These are phyloP conservation scores for Morpho deidamia DNA, from an alignment of 2,888 invertebrate genomes.

Conservation along the genomic window DNA sequence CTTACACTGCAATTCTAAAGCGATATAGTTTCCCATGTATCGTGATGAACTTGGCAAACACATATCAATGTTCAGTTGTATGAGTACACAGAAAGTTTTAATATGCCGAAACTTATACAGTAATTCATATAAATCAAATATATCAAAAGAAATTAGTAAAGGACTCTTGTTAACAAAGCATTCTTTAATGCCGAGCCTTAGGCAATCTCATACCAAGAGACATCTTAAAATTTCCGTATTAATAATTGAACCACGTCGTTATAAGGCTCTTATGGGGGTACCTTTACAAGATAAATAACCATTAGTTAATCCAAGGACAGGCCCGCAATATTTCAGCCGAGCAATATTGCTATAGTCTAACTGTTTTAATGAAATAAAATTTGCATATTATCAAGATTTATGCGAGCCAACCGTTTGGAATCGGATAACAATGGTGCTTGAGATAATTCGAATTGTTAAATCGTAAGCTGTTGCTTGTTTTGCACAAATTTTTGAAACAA, in stretches of 20 bases:
- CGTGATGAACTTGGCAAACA: no score
- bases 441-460: constrained; percentile 37
- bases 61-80: no score
- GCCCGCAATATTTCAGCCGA: constrained; percentile 61
- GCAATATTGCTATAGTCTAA: constrained; percentile 70
- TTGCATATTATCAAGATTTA: constrained; percentile 76
- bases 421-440: constrained; percentile 63
- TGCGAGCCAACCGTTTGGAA: constrained; percentile 44
- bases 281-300: constrained; percentile 75
- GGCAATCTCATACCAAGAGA: constrained; percentile 10
- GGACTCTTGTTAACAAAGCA: neutral
- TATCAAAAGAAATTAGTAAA: neutral
- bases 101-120: neutral
- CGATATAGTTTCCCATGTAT: no score
- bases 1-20: no score
- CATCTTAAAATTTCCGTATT: constrained; percentile 32
- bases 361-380: constrained; percentile 77
- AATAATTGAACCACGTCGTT: constrained; percentile 59
- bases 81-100: neutral
- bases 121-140: neutral
- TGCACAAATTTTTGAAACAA: neutral
- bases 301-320: constrained; percentile 74
- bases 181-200: neutral
- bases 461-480: constrained; percentile 18
- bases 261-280: constrained; percentile 46